phyloP scores from a whole-genome alignment of 2,888 invertebrate genomes.

The Drosophila sordidapex region DNA sequence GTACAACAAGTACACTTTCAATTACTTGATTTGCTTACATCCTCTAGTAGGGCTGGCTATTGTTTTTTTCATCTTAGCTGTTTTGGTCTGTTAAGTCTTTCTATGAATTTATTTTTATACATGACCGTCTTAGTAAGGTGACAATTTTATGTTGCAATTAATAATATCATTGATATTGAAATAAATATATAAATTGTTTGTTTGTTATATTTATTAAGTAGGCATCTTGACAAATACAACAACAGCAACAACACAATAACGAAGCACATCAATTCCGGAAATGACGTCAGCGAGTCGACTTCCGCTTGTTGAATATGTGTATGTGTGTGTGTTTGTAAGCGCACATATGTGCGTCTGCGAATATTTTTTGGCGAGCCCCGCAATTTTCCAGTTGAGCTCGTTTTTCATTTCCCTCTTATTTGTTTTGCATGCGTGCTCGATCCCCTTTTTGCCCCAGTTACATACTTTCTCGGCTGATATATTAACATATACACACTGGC shows the following conservation, averaged over 20 bases:
- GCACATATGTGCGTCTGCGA: constrained; percentile 20
- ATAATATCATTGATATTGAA: neutral
- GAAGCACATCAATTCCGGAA: constrained; percentile 58
- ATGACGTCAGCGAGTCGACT: constrained; percentile 69
- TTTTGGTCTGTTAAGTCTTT: neutral
- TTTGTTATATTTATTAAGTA: constrained; percentile 54
- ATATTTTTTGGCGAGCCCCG: constrained; percentile 43
- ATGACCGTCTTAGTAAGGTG: neutral
- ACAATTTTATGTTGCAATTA: neutral
- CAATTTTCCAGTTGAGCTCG: constrained; percentile 79
- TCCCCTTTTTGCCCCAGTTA: constrained; percentile 33
- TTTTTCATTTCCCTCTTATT: constrained; percentile 80
- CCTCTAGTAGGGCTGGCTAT: neutral
- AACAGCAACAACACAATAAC: constrained; percentile 28
- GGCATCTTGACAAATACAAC: constrained; percentile 54
- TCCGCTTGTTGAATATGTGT: constrained; percentile 48
- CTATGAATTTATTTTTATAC: neutral
- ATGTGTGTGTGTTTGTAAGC: constrained; percentile 19
- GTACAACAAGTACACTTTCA: neutral
- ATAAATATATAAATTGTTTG: neutral
- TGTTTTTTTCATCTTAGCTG: neutral
- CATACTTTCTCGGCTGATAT: constrained; percentile 56
- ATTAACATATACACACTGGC: constrained; percentile 62
- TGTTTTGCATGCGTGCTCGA: constrained; percentile 64
- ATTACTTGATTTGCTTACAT: neutral